Evolutionary conservation across 2,797 vertebrate species (phyloP).

Genomic region (Dallia pectoralis): DNA sequence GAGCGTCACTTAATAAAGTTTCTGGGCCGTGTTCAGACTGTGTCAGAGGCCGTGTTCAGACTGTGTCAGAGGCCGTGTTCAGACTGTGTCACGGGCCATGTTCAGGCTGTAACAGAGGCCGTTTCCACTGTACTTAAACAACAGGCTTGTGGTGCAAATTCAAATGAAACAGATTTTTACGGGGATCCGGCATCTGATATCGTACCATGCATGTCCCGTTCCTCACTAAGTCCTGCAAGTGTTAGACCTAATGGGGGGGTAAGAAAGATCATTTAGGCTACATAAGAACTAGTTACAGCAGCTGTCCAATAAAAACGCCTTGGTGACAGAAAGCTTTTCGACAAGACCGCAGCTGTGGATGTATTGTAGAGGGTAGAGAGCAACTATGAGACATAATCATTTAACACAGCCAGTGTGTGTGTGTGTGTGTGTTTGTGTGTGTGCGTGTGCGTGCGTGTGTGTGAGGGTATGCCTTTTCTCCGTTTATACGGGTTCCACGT

Average conservation of each 20-base stretch:
- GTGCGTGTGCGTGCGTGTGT: constrained; percentile 16
- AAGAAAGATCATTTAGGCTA: constrained; percentile 55
- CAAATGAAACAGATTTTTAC: constrained; percentile 61
- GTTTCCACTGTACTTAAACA: constrained; percentile 62
- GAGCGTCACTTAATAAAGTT: constrained; percentile 58
- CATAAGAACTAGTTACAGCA: constrained; percentile 52
- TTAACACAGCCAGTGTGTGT: constrained; percentile 45
- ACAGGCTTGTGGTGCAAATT: constrained; percentile 55
- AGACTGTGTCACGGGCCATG: constrained; percentile 45
- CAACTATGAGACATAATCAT: constrained; percentile 44
- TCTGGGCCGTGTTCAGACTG: constrained; percentile 45
- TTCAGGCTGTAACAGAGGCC: constrained; percentile 37
- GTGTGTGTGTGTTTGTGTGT: neutral
- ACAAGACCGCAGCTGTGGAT: constrained; percentile 66
- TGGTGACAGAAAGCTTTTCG: constrained; percentile 65
- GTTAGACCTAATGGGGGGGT: constrained; percentile 43
- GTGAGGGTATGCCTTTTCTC: constrained; percentile 9
- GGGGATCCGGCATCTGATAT: constrained; percentile 62
- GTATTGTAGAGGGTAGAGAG: constrained; percentile 50
- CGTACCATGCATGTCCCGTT: constrained; percentile 46
- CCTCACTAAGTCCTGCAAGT: constrained; percentile 64
- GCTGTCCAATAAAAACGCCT: constrained; percentile 67
- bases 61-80: constrained; percentile 42
- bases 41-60: constrained; percentile 42
- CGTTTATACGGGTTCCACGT: neutral